Percentiles rank a stretch among this genome's conserved stretches.
Conservation (phyloP, 2,888 invertebrate genomes). For the Cynaeus angustus region DNA sequence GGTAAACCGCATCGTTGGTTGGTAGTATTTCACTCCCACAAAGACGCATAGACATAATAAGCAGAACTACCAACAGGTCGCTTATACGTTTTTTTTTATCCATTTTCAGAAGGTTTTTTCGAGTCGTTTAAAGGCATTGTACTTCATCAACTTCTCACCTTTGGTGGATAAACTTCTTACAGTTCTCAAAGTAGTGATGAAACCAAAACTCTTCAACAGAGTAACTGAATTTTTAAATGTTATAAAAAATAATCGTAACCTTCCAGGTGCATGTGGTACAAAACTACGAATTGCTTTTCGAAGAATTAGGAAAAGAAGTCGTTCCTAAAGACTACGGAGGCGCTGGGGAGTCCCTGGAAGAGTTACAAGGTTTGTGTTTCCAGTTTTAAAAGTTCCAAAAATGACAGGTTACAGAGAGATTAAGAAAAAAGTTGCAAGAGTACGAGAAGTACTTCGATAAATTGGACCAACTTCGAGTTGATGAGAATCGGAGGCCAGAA, state of each 20-base stretch:
- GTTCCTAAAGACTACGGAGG: constrained; percentile 16
- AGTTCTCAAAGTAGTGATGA: background rate
- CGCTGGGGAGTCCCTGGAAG: constrained; percentile 2
- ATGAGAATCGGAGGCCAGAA: constrained; percentile 4
- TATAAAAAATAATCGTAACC: too few species aligned
- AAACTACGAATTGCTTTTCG: background rate
- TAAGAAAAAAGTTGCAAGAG: too few species aligned
- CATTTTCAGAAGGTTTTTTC: constrained; percentile 3
- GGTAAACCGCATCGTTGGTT: too few species aligned
- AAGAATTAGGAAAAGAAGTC: constrained; percentile 4
- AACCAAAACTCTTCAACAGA: constrained; percentile 15
- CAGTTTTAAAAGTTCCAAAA: too few species aligned
- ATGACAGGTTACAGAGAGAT: too few species aligned
- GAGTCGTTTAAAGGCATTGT: background rate
- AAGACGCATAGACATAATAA: too few species aligned
- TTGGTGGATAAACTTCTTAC: constrained; percentile 2
- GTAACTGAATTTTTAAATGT: too few species aligned
- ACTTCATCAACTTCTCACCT: constrained; percentile 3
- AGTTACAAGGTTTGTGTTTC: too few species aligned
- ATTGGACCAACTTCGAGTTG: constrained; percentile 13
- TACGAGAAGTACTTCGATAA: constrained; percentile 3
- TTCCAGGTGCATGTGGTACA: too few species aligned
- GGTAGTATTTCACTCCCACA: too few species aligned
- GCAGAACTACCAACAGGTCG: too few species aligned
- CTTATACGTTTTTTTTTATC: too few species aligned